These are phyloP conservation scores for Heliconius sara DNA, from an alignment of 2,888 invertebrate genomes.

Conservation along the genomic window DNA sequence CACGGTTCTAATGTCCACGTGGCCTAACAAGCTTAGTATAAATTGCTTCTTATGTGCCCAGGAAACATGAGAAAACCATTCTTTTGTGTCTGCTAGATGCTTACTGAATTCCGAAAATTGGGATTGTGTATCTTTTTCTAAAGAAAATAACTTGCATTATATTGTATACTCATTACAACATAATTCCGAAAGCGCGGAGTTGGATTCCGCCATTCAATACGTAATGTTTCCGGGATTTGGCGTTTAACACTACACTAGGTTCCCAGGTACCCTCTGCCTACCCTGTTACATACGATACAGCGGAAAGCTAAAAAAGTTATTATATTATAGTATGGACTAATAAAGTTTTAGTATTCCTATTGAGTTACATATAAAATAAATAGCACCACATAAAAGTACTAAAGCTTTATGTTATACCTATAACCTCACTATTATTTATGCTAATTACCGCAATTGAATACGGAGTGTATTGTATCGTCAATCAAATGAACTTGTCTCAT, in stretches of 20 bases:
- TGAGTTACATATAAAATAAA: background rate
- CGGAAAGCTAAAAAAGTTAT: too few relatives aligned
- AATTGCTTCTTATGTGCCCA: conserved; percentile 70
- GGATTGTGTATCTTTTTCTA: conserved; percentile 52
- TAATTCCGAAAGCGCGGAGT: too few relatives aligned
- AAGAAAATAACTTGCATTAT: conserved; percentile 18
- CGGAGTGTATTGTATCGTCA: conserved; percentile 69
- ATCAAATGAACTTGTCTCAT: conserved; percentile 67
- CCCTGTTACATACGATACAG: too few relatives aligned
- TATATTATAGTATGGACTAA: background rate
- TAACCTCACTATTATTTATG: background rate
- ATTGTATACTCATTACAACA: background rate
- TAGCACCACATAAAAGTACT: too few relatives aligned
- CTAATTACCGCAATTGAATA: conserved; percentile 64
- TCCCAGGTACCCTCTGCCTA: too few relatives aligned
- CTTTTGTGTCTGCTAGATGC: conserved; percentile 64
- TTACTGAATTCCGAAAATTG: conserved; percentile 59
- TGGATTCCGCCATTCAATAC: too few relatives aligned
- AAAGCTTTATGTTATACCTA: background rate
- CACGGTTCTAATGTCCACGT: conserved; percentile 65
- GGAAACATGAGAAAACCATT: conserved; percentile 70
- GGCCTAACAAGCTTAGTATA: conserved; percentile 62
- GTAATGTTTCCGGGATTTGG: too few relatives aligned
- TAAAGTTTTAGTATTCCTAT: background rate
- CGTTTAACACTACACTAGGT: too few relatives aligned